Evolutionary conservation across 2,113 vertebrate species (phyloP).

Genomic region (Laterallus jamaicensis): DNA sequence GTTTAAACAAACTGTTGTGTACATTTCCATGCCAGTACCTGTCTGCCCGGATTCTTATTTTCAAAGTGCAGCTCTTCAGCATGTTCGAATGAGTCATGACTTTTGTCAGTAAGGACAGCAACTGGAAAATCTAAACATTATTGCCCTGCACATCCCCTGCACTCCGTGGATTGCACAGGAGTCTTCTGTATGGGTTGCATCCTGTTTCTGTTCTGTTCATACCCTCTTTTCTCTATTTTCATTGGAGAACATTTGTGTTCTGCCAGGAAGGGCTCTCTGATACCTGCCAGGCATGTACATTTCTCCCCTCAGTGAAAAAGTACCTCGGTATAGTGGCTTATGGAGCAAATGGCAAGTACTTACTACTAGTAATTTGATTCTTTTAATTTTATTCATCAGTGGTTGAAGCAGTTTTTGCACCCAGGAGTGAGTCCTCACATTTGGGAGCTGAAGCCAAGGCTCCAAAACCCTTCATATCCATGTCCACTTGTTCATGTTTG

Average conservation of each 20-base stretch:
- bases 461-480: background rate
- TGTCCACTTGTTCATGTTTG: background rate
- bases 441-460: background rate
- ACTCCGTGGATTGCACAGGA: background rate
- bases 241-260: background rate
- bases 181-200: background rate
- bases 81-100: constrained; percentile 28
- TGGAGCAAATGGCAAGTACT: background rate
- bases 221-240: background rate
- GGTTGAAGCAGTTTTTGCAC: background rate
- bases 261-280: background rate
- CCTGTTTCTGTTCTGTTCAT: background rate
- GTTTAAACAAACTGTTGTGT: constrained; percentile 45
- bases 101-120: background rate
- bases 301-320: background rate
- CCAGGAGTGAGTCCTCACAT: background rate
- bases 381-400: background rate
- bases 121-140: background rate
- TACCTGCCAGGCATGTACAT: background rate
- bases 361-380: background rate
- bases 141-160: background rate
- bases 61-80: constrained; percentile 14
- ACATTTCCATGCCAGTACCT: constrained; percentile 41
- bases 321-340: background rate
- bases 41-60: constrained; percentile 39